phyloP scores from a whole-genome alignment of 2,113 vertebrate genomes.

The Theropithecus gelada region DNA sequence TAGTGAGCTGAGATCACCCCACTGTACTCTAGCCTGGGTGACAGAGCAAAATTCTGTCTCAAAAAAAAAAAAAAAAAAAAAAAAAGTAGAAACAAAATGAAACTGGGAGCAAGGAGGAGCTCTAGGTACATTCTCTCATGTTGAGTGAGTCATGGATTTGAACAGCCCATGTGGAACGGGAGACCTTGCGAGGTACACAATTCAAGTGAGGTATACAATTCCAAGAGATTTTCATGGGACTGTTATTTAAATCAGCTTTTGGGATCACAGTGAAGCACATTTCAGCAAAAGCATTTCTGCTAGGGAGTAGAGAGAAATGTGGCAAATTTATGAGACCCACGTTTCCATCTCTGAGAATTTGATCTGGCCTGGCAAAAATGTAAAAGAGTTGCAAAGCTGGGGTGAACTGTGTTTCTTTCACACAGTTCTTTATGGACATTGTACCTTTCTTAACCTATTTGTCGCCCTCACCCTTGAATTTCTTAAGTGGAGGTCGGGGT shows the following conservation, averaged over 20 bases:
- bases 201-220: background rate
- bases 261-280: background rate
- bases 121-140: background rate
- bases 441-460: background rate
- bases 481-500: background rate
- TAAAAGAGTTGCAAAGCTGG: background rate
- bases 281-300: background rate
- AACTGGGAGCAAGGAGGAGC: background rate
- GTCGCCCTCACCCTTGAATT: background rate
- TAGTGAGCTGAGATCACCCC: too few species aligned
- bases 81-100: background rate
- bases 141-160: background rate
- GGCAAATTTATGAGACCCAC: background rate
- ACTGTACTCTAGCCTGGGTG: too few species aligned
- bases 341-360: conserved; percentile 4
- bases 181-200: background rate
- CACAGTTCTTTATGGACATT: background rate
- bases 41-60: too few species aligned
- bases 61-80: too few species aligned
- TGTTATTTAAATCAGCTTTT: background rate
- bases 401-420: background rate
- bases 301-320: background rate
- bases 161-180: background rate
- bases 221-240: background rate
- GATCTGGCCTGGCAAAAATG: background rate